Percentiles rank a stretch among this genome's conserved stretches.
Evolutionary conservation across 2,797 vertebrate species (phyloP).

Genomic region (Acanthornis magna): DNA sequence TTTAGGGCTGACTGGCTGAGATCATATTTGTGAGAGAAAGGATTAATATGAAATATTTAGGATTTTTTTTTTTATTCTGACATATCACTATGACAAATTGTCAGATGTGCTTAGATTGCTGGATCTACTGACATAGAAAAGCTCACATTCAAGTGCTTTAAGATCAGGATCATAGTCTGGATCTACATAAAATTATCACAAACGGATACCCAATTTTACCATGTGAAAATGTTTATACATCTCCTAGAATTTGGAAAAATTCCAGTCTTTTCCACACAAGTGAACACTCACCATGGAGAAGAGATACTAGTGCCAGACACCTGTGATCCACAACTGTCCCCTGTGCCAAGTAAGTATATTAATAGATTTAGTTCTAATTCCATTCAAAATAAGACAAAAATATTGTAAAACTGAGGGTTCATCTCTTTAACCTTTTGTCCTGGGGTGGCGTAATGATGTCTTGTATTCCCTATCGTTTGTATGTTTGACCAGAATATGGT

Average conservation of each 20-base stretch:
- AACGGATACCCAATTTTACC: background rate
- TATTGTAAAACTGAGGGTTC: background rate
- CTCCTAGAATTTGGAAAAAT: constrained; percentile 64
- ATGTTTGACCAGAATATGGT: no score
- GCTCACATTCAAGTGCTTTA: background rate
- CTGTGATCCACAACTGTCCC: constrained; percentile 79
- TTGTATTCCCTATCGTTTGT: no score
- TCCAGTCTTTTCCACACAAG: constrained; percentile 49
- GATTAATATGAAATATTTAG: background rate
- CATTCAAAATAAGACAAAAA: background rate
- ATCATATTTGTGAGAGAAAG: background rate
- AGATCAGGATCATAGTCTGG: background rate
- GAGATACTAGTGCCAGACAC: constrained; percentile 88
- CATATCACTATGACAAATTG: background rate
- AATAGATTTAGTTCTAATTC: background rate
- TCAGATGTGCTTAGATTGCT: background rate
- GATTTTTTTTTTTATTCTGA: background rate
- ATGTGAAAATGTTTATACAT: background rate
- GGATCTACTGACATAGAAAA: background rate
- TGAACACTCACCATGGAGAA: constrained; percentile 49
- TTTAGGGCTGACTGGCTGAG: background rate
- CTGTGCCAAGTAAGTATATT: constrained; percentile 70
- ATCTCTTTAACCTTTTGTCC: background rate
- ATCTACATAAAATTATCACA: background rate
- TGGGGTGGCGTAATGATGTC: no score